phyloP scores from a whole-genome alignment of 2,113 vertebrate species.

The Mus spicilegus region DNA sequence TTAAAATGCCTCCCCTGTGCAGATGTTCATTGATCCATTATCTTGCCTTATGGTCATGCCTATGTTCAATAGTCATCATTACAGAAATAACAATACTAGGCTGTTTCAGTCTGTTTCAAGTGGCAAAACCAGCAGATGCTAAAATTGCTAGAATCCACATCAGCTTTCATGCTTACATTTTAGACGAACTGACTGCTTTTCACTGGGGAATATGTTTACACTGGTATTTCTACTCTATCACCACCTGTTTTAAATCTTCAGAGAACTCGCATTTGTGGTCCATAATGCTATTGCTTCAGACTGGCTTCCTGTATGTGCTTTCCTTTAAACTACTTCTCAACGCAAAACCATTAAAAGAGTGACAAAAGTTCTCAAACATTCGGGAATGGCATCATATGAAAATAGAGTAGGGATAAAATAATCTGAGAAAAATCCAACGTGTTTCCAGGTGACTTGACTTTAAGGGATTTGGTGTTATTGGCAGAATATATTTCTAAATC shows the following conservation, averaged over 20 bases:
- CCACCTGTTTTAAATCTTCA: slow-evolving; percentile 64
- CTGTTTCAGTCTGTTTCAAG: slow-evolving; percentile 17
- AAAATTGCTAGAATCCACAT: slow-evolving; percentile 42
- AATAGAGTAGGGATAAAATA: background rate
- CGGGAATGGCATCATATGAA: background rate
- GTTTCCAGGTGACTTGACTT: background rate
- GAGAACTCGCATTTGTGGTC: slow-evolving; percentile 28
- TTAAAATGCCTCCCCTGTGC: slow-evolving; percentile 60
- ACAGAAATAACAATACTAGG: slow-evolving; percentile 44
- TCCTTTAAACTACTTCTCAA: background rate
- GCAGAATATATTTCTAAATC: background rate
- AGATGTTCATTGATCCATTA: slow-evolving; percentile 68
- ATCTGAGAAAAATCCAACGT: background rate
- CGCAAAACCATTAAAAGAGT: background rate
- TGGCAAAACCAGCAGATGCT: slow-evolving; percentile 59
- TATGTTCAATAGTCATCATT: slow-evolving; percentile 58
- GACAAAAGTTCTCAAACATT: background rate
- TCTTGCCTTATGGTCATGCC: slow-evolving; percentile 65
- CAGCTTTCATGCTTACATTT: background rate
- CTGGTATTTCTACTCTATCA: slow-evolving; percentile 29
- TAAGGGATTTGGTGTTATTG: background rate
- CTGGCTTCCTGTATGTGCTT: background rate
- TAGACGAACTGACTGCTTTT: slow-evolving; percentile 56
- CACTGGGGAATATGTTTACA: slow-evolving; percentile 51
- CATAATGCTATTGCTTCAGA: slow-evolving; percentile 7